phyloP scores from a whole-genome alignment of 2,888 invertebrate genomes.

The Spatulosminthurus flaviceps region DNA sequence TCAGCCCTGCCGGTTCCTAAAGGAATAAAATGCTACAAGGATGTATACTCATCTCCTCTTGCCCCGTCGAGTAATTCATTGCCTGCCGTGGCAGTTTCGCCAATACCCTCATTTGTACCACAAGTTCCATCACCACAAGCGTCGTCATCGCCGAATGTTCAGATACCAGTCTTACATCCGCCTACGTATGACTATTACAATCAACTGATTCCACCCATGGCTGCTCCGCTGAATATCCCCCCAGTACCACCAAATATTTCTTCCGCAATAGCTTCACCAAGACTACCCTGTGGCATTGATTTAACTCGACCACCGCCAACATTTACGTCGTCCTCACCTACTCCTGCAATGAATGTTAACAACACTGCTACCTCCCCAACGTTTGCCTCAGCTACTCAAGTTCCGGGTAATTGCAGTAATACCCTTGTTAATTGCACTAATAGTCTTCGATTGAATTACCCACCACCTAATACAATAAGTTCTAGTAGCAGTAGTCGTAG shows the following conservation, averaged over 20 bases:
- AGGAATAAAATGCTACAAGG: not conserved
- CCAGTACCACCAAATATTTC: not conserved
- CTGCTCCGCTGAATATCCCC: not conserved
- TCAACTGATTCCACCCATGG: constrained; percentile 16
- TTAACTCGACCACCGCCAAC: constrained; percentile 73
- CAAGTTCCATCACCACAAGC: not conserved
- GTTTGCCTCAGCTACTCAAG: constrained; percentile 6
- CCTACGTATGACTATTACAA: constrained; percentile 9
- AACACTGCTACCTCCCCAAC: not conserved
- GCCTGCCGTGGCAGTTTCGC: not conserved
- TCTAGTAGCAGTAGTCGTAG: constrained; percentile 15
- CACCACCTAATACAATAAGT: not conserved
- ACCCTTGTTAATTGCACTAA: constrained; percentile 29
- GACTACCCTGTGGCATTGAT: constrained; percentile 63
- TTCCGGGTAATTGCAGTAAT: constrained; percentile 28
- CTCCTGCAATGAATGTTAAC: not conserved
- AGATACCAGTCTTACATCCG: not conserved
- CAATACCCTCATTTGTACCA: not conserved
- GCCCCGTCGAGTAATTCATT: not conserved
- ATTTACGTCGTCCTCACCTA: constrained; percentile 66
- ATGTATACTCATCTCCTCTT: not conserved
- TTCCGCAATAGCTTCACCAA: not conserved
- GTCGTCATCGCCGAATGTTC: not conserved
- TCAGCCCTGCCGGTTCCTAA: not conserved
- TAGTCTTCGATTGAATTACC: not conserved